A percentile compares a stretch with the other conserved stretches of the same genome.
These are phyloP conservation scores for Dolomedes plantarius DNA, from an alignment of 2,888 invertebrate genomes.

Conservation along the genomic window DNA sequence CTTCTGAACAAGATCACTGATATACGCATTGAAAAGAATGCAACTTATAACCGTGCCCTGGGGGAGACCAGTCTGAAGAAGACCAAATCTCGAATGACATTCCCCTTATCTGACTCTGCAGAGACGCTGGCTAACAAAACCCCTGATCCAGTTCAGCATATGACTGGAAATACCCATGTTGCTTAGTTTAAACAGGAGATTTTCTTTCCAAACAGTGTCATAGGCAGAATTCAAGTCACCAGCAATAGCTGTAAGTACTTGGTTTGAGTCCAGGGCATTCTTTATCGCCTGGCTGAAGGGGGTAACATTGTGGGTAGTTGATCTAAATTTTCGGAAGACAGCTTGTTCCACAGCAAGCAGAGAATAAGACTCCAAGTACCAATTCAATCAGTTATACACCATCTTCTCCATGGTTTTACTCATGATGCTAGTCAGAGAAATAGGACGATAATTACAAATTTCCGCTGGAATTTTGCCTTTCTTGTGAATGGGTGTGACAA, in stretches of 20 bases:
- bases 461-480: background rate
- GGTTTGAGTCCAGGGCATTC: no score
- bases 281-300: no score
- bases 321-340: background rate
- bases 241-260: no score
- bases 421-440: slow-evolving; percentile 10
- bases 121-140: no score
- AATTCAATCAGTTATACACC: background rate
- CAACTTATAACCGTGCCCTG: slow-evolving; percentile 18
- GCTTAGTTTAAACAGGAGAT: background rate
- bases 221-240: background rate
- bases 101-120: background rate
- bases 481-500: slow-evolving; percentile 1
- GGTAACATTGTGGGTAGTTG: background rate
- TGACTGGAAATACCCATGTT: background rate
- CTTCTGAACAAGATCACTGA: background rate
- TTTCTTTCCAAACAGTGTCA: no score
- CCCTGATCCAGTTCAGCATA: no score
- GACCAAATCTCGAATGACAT: background rate
- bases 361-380: background rate
- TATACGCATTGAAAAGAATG: background rate
- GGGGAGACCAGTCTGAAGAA: slow-evolving; percentile 9
- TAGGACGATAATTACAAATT: background rate
- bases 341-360: background rate
- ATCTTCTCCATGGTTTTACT: slow-evolving; percentile 8